phyloP scores from a whole-genome alignment of 1,140 invertebrate genomes.

The Odontomachus brunneus region DNA sequence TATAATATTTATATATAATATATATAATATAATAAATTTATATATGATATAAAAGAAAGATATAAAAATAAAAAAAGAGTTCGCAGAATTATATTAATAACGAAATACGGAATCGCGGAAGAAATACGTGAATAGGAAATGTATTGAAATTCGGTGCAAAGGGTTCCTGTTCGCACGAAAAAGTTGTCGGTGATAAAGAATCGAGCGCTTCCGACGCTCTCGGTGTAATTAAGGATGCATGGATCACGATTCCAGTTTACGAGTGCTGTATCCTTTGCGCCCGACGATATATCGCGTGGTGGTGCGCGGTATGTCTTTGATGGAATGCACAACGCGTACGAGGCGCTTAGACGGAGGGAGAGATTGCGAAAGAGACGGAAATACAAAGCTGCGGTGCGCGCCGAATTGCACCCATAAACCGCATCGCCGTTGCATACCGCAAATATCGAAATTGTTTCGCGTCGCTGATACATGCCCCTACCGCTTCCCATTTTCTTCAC shows the following conservation, averaged over 20 bases:
- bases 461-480: conserved; percentile 39
- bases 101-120: too few species aligned
- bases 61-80: too few species aligned
- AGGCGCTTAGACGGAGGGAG: background rate
- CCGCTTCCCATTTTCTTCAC: conserved; percentile 21
- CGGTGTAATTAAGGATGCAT: background rate
- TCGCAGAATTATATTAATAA: too few species aligned
- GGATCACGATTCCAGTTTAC: background rate
- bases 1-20: too few species aligned
- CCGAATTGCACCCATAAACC: conserved; percentile 44
- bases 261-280: background rate
- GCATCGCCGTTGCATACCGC: conserved; percentile 52
- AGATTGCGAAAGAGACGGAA: conserved; percentile 18
- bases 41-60: too few species aligned
- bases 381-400: conserved; percentile 32
- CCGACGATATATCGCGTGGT: background rate
- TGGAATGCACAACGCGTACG: background rate
- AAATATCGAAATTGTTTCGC: conserved; percentile 60
- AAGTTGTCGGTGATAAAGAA: too few species aligned
- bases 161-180: too few species aligned
- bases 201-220: too few species aligned
- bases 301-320: background rate
- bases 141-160: too few species aligned
- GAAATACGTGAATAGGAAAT: too few species aligned
- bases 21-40: too few species aligned